A percentile compares a stretch with the other conserved stretches of the same genome.
These are phyloP conservation scores for Fistularia tabacaria DNA, from an alignment of 2,797 vertebrate species.

Conservation along the genomic window DNA sequence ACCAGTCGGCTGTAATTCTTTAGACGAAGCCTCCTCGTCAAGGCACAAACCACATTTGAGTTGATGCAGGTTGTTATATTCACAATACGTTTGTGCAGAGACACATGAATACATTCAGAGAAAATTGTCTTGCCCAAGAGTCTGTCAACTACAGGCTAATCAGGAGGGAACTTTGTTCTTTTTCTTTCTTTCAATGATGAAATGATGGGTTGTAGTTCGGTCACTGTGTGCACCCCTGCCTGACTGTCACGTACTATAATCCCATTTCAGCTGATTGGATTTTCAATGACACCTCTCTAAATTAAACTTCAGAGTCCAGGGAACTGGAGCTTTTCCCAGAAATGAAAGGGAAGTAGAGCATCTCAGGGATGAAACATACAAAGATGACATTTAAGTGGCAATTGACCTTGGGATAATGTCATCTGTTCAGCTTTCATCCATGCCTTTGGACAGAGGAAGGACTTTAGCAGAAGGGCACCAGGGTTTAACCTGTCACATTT, in stretches of 20 bases:
- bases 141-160: neutral
- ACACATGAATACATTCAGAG: conserved; percentile 15
- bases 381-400: neutral
- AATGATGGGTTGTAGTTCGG: neutral
- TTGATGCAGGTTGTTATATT: neutral
- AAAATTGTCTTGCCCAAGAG: conserved; percentile 5
- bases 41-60: too few relatives aligned
- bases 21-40: conserved; percentile 1
- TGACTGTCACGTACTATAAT: conserved; percentile 5
- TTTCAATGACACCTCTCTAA: conserved; percentile 15
- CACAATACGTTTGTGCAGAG: neutral
- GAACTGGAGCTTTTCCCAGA: neutral
- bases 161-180: conserved; percentile 11
- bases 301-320: conserved; percentile 1
- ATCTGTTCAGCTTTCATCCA: too few relatives aligned
- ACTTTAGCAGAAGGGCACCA: too few relatives aligned
- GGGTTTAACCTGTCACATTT: too few relatives aligned
- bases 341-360: neutral
- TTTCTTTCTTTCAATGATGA: conserved; percentile 18
- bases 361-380: neutral
- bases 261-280: conserved; percentile 7
- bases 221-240: conserved; percentile 1
- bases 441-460: too few relatives aligned
- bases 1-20: conserved; percentile 29
- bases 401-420: too few relatives aligned